Conservation (phyloP, 2,797 vertebrate genomes). For the Hephaestus fuliginosus region DNA sequence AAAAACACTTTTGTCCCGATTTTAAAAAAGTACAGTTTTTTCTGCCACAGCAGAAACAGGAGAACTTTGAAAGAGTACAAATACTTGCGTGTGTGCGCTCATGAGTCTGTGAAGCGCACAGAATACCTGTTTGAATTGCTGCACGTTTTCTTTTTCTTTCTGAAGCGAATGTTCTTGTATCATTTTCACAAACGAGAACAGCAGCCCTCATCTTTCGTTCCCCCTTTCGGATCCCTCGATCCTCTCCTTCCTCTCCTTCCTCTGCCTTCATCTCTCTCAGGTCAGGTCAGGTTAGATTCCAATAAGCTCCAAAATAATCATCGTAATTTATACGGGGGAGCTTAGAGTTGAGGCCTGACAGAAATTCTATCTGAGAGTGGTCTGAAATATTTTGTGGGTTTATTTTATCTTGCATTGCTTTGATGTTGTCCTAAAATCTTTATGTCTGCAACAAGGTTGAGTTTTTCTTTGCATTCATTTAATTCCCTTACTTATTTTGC, state of each 20-base stretch:
- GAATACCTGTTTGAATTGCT: slow-evolving; percentile 21
- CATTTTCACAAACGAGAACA: slow-evolving; percentile 60
- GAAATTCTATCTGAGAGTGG: slow-evolving; percentile 31
- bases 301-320: slow-evolving; percentile 62
- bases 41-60: slow-evolving; percentile 5
- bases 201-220: slow-evolving; percentile 52
- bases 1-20: slow-evolving; percentile 1
- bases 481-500: slow-evolving; percentile 10
- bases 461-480: slow-evolving; percentile 8
- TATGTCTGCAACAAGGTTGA: neutral
- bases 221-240: slow-evolving; percentile 30
- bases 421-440: slow-evolving; percentile 17
- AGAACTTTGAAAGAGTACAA: neutral
- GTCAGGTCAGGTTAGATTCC: slow-evolving; percentile 53
- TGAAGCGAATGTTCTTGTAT: slow-evolving; percentile 30
- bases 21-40: neutral
- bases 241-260: slow-evolving; percentile 34
- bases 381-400: slow-evolving; percentile 42
- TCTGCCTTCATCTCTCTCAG: slow-evolving; percentile 44
- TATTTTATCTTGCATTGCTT: slow-evolving; percentile 33
- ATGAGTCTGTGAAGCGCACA: slow-evolving; percentile 34
- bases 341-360: slow-evolving; percentile 13
- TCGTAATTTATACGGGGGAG: slow-evolving; percentile 40
- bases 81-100: neutral
- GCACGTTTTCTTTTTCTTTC: slow-evolving; percentile 31